These are phyloP conservation scores for Zoanthus sansibaricus DNA, from an alignment of 92 coral and sea anemone species.

Conservation along the genomic window DNA sequence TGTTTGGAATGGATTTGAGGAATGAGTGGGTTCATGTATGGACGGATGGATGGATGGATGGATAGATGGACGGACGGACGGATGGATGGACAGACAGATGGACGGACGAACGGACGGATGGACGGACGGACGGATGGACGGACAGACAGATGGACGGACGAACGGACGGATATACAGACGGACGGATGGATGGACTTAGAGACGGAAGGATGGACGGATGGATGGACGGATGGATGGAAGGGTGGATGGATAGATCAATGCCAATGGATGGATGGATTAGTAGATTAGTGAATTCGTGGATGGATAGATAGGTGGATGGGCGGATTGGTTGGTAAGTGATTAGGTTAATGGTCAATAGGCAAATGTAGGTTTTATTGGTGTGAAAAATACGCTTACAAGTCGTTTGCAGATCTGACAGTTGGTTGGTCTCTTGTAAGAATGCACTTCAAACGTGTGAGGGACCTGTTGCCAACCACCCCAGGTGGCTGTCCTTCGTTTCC, in stretches of 20 bases:
- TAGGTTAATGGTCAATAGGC: not conserved
- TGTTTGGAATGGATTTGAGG: too few species aligned
- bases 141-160: not conserved
- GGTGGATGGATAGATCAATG: not conserved
- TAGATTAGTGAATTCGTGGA: not conserved
- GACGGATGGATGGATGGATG: not conserved
- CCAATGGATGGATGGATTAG: not conserved
- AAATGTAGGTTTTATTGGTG: not conserved
- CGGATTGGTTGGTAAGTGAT: not conserved
- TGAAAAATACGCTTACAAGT: constrained; percentile 61
- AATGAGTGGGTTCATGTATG: not conserved
- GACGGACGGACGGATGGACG: not conserved
- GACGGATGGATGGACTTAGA: too few species aligned
- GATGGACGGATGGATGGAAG: not conserved
- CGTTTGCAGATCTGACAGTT: constrained; percentile 96
- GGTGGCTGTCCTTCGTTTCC: constrained; percentile 65
- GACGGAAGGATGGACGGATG: too few species aligned
- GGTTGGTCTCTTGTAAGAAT: constrained; percentile 94
- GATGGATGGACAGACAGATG: not conserved
- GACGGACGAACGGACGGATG: not conserved
- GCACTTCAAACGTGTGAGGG: constrained; percentile 95
- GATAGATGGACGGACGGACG: not conserved
- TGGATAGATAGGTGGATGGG: too few species aligned
- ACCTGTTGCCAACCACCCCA: constrained; percentile 91
- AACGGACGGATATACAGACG: not conserved